A percentile compares a stretch with the other conserved stretches of the same genome.
Evolutionary conservation across 1,140 invertebrate genomes (phyloP).

Genomic region (Drosophila jambulina): DNA sequence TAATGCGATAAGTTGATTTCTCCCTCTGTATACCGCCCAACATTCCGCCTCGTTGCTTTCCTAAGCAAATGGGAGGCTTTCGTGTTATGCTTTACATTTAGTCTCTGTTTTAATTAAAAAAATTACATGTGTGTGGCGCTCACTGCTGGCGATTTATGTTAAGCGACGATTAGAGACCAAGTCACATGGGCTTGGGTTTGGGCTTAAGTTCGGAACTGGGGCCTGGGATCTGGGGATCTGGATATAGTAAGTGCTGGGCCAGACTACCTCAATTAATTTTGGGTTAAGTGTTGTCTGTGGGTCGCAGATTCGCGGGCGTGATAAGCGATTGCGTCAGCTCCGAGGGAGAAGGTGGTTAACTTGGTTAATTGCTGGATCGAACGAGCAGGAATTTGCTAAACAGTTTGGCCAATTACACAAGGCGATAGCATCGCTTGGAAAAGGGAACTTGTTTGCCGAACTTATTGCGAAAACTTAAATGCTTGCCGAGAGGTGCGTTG

Average conservation of each 20-base stretch:
- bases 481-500: neutral
- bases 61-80: slow-evolving; percentile 10
- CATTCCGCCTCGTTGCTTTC: slow-evolving; percentile 22
- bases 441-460: slow-evolving; percentile 13
- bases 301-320: slow-evolving; percentile 56
- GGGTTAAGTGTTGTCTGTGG: slow-evolving; percentile 59
- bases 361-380: slow-evolving; percentile 45
- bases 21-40: slow-evolving; percentile 13
- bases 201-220: slow-evolving; percentile 7
- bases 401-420: slow-evolving; percentile 26
- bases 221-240: slow-evolving; percentile 18
- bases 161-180: slow-evolving; percentile 71
- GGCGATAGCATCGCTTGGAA: slow-evolving; percentile 22
- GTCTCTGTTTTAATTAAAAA: slow-evolving; percentile 68
- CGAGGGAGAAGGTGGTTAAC: slow-evolving; percentile 7
- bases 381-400: slow-evolving; percentile 41
- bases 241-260: slow-evolving; percentile 14
- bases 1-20: neutral
- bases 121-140: slow-evolving; percentile 64
- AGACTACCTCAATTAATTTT: slow-evolving; percentile 68
- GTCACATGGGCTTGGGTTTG: slow-evolving; percentile 16
- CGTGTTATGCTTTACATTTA: slow-evolving; percentile 53
- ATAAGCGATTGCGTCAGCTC: slow-evolving; percentile 70
- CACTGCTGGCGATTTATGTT: slow-evolving; percentile 70
- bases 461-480: neutral